Conservation (phyloP, 2,113 vertebrate genomes). For the Fregata magnificens region DNA sequence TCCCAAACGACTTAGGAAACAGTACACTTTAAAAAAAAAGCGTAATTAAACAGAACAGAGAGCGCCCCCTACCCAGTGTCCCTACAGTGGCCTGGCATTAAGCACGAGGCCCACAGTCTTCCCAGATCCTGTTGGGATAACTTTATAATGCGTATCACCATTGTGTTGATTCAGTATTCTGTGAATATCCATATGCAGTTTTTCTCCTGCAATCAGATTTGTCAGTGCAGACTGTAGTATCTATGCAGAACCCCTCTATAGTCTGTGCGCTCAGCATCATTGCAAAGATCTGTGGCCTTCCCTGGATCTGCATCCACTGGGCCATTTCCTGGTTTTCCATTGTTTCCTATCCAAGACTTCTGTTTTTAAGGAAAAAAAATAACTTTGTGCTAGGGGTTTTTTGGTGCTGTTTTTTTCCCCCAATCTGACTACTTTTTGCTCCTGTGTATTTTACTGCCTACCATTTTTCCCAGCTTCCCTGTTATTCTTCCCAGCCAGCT, state of each 20-base stretch:
- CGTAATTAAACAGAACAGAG: background rate
- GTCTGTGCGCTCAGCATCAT: background rate
- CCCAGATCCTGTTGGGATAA: background rate
- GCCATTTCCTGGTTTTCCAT: background rate
- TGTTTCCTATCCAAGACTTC: background rate
- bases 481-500: background rate
- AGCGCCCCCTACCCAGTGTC: background rate
- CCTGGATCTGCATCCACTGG: background rate
- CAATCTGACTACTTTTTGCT: background rate
- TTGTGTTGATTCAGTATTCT: background rate
- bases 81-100: background rate
- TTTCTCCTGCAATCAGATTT: background rate
- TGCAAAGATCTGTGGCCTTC: background rate
- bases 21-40: background rate
- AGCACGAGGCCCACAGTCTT: background rate
- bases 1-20: background rate
- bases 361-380: background rate
- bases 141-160: background rate
- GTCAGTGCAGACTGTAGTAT: background rate
- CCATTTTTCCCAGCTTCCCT: background rate
- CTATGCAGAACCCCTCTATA: background rate
- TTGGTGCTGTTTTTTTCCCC: fast-evolving
- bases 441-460: background rate
- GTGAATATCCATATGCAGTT: background rate
- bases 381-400: background rate